phyloP scores from a whole-genome alignment of 2,113 vertebrate genomes.

The Catharus fuscescens region DNA sequence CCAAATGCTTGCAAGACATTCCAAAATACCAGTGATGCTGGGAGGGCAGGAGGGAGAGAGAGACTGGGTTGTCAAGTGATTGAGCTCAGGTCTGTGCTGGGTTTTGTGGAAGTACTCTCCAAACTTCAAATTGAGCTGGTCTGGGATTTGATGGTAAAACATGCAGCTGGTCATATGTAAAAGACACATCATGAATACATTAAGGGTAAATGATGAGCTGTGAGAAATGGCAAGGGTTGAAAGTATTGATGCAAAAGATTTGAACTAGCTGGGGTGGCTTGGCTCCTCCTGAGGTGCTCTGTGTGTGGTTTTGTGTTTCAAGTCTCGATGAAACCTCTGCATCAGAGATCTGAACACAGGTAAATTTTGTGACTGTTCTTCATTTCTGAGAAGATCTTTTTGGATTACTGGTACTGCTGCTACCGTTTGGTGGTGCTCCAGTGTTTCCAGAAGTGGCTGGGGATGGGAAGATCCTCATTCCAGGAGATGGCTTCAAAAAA shows the following conservation, averaged over 20 bases:
- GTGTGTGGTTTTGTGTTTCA: background rate
- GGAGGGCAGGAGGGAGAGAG: background rate
- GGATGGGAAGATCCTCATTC: background rate
- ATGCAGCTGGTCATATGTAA: background rate
- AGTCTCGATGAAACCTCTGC: background rate
- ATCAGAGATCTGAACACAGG: background rate
- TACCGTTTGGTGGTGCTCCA: background rate
- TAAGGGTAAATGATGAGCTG: background rate
- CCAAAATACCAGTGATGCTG: background rate
- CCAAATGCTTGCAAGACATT: background rate
- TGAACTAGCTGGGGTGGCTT: background rate
- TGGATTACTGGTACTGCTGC: background rate
- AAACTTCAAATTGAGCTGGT: background rate
- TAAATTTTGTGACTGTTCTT: background rate
- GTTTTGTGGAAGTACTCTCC: background rate
- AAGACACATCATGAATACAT: background rate
- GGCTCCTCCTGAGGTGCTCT: background rate
- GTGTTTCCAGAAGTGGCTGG: background rate
- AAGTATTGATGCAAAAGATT: background rate
- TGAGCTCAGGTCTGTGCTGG: background rate
- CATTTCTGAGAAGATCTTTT: background rate
- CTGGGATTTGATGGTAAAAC: background rate
- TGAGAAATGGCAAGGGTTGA: background rate
- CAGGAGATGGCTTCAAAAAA: background rate
- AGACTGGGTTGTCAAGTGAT: background rate